Conservation (phyloP, 2,113 vertebrate species). For the Dendrocopos noguchii region DNA sequence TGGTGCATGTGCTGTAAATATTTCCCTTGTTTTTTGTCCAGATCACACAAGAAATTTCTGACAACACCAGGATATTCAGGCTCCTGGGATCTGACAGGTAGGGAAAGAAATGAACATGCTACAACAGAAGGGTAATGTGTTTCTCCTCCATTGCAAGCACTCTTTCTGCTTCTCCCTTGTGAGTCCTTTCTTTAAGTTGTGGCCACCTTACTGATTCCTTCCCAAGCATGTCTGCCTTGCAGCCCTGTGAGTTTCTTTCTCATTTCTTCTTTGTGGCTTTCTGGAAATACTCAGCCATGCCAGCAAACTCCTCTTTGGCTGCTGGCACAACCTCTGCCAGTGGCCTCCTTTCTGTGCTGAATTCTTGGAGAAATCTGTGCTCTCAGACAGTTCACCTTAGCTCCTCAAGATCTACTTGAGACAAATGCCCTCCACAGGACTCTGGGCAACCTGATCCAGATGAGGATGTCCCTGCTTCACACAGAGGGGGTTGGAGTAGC, state of each 20-base stretch:
- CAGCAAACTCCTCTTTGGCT: neutral
- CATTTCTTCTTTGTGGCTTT: neutral
- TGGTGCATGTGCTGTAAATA: neutral
- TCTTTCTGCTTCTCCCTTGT: neutral
- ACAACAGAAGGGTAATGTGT: neutral
- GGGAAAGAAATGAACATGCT: constrained; percentile 19
- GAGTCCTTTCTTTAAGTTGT: neutral
- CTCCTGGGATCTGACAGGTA: constrained; percentile 99
- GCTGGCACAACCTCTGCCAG: neutral
- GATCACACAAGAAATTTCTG: constrained; percentile 99
- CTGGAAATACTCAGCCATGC: neutral
- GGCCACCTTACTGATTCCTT: neutral
- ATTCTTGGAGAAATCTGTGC: neutral
- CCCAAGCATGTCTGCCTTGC: neutral
- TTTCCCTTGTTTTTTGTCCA: constrained; percentile 64
- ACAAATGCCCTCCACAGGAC: neutral
- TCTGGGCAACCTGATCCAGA: too few relatives aligned
- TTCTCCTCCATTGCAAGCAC: neutral
- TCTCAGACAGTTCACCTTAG: neutral
- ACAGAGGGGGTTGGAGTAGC: too few relatives aligned
- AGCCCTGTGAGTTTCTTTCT: neutral
- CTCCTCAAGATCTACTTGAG: neutral
- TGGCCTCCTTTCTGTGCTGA: neutral
- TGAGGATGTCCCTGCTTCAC: too few relatives aligned
- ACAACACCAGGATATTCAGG: constrained; percentile 96